Conservation (phyloP, 2,888 invertebrate species). For the Apocheima hispidaria region DNA sequence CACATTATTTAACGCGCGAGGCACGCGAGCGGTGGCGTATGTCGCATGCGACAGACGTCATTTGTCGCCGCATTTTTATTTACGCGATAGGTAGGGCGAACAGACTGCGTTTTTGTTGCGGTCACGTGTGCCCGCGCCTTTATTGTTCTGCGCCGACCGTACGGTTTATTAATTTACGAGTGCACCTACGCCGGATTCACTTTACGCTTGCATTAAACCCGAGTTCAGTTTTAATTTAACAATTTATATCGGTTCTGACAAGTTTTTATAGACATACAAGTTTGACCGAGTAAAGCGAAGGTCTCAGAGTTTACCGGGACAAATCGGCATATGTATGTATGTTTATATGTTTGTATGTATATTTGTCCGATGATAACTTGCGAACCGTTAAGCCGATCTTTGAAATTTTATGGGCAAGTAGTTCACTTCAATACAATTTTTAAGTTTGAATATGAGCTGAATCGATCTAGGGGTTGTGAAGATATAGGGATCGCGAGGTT, state of each 20-base stretch:
- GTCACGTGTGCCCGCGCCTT: constrained; percentile 33
- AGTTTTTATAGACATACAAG: constrained; percentile 27
- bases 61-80: constrained; percentile 49
- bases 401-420: too few species aligned
- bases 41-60: constrained; percentile 44
- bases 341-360: too few species aligned
- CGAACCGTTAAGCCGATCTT: too few species aligned
- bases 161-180: constrained; percentile 38
- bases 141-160: constrained; percentile 29
- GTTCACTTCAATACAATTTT: too few species aligned
- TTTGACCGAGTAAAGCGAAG: too few species aligned
- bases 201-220: constrained; percentile 17
- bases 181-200: constrained; percentile 8
- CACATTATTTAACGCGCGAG: constrained; percentile 63
- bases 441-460: too few species aligned
- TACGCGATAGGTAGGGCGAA: constrained; percentile 33
- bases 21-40: constrained; percentile 53
- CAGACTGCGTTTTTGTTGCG: constrained; percentile 35
- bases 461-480: too few species aligned
- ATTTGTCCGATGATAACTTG: too few species aligned
- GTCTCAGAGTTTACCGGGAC: too few species aligned
- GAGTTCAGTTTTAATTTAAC: constrained; percentile 19
- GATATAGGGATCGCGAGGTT: too few species aligned
- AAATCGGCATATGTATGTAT: too few species aligned
- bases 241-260: constrained; percentile 21